Percentiles rank a stretch among this genome's conserved stretches.
These are phyloP conservation scores for Anguilla pacifica DNA, from an alignment of 2,797 vertebrate species.

Conservation along the genomic window DNA sequence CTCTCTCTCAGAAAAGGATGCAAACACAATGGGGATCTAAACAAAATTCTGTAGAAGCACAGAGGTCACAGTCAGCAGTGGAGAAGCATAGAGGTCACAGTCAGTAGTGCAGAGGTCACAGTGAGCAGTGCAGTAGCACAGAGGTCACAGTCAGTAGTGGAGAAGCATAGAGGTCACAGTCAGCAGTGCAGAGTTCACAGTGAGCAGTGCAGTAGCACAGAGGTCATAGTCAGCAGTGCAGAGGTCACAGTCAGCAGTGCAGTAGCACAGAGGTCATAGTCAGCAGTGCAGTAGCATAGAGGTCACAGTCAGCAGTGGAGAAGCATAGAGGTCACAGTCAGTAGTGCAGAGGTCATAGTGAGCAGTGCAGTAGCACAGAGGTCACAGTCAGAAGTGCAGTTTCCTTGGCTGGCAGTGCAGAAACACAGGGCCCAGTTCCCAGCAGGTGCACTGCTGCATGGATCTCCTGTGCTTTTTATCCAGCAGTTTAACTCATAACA, in stretches of 20 bases:
- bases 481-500: neutral
- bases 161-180: no score
- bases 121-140: no score
- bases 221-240: no score
- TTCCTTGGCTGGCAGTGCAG: neutral
- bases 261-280: no score
- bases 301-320: neutral
- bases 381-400: neutral
- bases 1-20: constrained; percentile 7
- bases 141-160: no score
- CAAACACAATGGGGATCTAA: constrained; percentile 16
- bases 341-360: neutral
- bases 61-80: neutral
- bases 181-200: no score
- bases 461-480: neutral
- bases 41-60: neutral
- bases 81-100: no score
- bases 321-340: neutral
- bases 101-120: no score
- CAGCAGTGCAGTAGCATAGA: no score
- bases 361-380: neutral
- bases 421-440: neutral
- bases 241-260: no score
- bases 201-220: no score
- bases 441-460: neutral